A percentile compares a stretch with the other conserved stretches of the same genome.
These are phyloP conservation scores for Macheiramphus alcinus DNA, from an alignment of 2,113 vertebrate species.

Conservation along the genomic window DNA sequence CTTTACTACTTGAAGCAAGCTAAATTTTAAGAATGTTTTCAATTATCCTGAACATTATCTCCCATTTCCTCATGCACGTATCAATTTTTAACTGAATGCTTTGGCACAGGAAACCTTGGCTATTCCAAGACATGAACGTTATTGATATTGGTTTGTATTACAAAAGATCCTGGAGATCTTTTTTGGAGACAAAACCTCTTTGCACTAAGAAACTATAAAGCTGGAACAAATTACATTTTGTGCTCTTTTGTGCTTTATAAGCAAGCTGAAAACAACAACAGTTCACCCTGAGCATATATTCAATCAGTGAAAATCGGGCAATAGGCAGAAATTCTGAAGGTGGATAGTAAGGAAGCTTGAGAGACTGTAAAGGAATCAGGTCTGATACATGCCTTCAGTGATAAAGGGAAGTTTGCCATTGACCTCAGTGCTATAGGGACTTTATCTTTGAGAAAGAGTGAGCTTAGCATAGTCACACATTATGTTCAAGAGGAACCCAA, in stretches of 20 bases:
- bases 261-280: background rate
- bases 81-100: background rate
- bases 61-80: background rate
- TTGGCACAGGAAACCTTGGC: background rate
- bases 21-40: background rate
- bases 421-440: background rate
- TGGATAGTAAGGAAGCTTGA: background rate
- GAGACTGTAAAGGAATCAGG: background rate
- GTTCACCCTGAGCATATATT: background rate
- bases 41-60: background rate
- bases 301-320: background rate
- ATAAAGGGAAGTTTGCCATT: background rate
- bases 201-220: background rate
- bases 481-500: background rate
- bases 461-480: background rate
- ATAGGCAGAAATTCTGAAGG: background rate
- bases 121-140: background rate
- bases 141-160: background rate
- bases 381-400: background rate
- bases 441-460: background rate
- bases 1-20: background rate
- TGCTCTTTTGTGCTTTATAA: background rate
- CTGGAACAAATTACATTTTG: background rate
- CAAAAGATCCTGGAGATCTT: background rate
- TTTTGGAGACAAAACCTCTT: background rate